Evolutionary conservation across 2,797 vertebrate genomes (phyloP).

Genomic region (Chaenodraco wilsoni): DNA sequence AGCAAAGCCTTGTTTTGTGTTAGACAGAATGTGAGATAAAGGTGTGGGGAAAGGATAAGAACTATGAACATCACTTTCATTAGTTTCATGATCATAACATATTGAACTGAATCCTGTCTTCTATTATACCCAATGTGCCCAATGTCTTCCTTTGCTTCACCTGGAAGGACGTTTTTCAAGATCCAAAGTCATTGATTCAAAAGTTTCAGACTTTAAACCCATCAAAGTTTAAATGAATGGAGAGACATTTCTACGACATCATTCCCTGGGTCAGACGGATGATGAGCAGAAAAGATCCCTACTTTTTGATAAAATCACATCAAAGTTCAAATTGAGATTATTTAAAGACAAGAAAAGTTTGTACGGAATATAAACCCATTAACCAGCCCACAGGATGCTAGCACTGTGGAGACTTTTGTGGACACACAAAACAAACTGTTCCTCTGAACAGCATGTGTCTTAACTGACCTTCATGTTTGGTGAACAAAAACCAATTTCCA

Average conservation of each 20-base stretch:
- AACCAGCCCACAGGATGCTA: background rate
- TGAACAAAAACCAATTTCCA: background rate
- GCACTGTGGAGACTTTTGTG: background rate
- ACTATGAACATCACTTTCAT: background rate
- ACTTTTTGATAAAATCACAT: background rate
- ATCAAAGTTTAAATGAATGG: background rate
- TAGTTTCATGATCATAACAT: background rate
- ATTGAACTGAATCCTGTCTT: background rate
- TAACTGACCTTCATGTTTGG: background rate
- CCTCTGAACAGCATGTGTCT: background rate
- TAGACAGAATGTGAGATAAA: constrained; percentile 26
- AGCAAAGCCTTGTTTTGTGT: constrained; percentile 37
- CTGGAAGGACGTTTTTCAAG: background rate
- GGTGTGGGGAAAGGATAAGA: background rate
- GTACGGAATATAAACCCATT: background rate
- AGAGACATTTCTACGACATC: background rate
- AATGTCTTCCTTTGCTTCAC: background rate
- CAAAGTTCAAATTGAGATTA: constrained; percentile 1
- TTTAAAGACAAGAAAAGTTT: background rate
- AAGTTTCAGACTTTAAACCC: background rate
- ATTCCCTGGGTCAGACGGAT: background rate
- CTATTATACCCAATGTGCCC: background rate
- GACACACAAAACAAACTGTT: background rate
- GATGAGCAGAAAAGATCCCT: background rate
- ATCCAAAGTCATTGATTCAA: background rate